Percentiles rank a stretch among this genome's conserved stretches.
These are phyloP conservation scores for Leptothorax acervorum DNA, from an alignment of 2,888 invertebrate genomes.

Conservation along the genomic window DNA sequence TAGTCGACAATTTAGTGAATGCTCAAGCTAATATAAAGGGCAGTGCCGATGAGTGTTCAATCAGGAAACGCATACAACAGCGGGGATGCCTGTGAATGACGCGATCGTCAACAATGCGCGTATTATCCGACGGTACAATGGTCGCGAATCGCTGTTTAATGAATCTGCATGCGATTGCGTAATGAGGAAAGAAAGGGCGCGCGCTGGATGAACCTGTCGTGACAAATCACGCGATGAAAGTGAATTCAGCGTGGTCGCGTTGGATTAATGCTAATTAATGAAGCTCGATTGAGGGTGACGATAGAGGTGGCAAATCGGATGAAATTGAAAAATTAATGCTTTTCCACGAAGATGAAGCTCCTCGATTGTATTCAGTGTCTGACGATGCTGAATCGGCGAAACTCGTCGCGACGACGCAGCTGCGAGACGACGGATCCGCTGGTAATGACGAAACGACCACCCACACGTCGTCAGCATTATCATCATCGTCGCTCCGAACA, in stretches of 20 bases:
- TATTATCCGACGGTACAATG: constrained; percentile 45
- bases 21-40: constrained; percentile 1
- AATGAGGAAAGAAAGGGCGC: constrained; percentile 43
- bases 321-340: neutral
- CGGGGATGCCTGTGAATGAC: constrained; percentile 36
- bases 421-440: constrained; percentile 77
- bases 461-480: constrained; percentile 47
- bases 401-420: constrained; percentile 3
- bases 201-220: constrained; percentile 54
- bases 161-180: constrained; percentile 53
- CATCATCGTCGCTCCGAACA: constrained; percentile 51
- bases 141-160: constrained; percentile 59
- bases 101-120: constrained; percentile 44
- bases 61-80: constrained; percentile 41
- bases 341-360: constrained; percentile 51
- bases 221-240: constrained; percentile 33
- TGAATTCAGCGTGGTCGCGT: neutral
- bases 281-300: neutral
- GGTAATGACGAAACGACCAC: constrained; percentile 78
- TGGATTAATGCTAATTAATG: constrained; percentile 12
- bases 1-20: neutral
- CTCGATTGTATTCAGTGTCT: constrained; percentile 63
- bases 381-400: neutral
- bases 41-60: constrained; percentile 40
- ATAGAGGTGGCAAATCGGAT: neutral